Evolutionary conservation across 1,140 invertebrate species (phyloP), one percentile per base, ranked within the genome.

Genomic region (Papilio polytes): DNA sequence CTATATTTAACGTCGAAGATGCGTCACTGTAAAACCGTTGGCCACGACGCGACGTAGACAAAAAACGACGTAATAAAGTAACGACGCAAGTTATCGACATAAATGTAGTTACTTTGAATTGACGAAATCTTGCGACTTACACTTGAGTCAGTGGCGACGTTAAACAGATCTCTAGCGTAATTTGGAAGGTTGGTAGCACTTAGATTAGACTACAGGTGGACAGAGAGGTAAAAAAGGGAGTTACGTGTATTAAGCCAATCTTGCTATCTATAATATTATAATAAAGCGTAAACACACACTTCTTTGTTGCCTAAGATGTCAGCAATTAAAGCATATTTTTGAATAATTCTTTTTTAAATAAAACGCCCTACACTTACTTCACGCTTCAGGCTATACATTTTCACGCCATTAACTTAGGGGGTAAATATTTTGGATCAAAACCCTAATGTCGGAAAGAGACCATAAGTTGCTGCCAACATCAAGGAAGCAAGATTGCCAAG

Each of bases 1-100:
- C 91, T 92, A 91, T 89, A 91, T 91, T 87, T 91, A 91, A 89
- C 86, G 81, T 83, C 78, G 56, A 31, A 31, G 85, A 87, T 88
- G 88, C 88, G 88, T 90, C 88, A 90, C 86, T 82, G 83, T 48
- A 83, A 86, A 83, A 80, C 80, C 81, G 82, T 82, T 83, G 81
- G 72, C 79, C 63, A 70, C 63, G 63, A 70, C 22, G 63, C 56
- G 80, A 41, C 72, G 81, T 77, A 82, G 81, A 85, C 81, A 85
- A 85, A 85, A 83, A 85, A 85, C 80, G 78, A 80, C 59, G 81
- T 59, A 80, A 81, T n/a, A 59, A 63, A 78, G 20, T 12, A 48
- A 41, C 77, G 77, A 78, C 22, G 56, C 56, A 76, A 59, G 74
- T 20, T 73, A 73, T 78, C 76, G 77, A 78, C 41, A n/a, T 78